A percentile compares a stretch with the other conserved stretches of the same genome.
These are phyloP conservation scores for Philhelius pedissequus DNA, from an alignment of 2,888 invertebrate species.

Conservation along the genomic window DNA sequence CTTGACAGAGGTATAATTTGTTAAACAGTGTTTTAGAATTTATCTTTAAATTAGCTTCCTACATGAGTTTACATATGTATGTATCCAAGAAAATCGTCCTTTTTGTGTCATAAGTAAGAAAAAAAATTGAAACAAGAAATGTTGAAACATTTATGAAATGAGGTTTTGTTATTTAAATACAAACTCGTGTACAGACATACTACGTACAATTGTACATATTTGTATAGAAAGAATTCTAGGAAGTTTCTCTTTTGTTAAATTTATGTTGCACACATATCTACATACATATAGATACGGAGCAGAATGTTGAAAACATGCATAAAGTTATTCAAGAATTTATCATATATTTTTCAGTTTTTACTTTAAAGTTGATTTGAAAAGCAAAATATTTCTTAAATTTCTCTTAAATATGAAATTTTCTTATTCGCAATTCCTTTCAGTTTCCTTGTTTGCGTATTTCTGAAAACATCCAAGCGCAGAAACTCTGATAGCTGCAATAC, in stretches of 20 bases:
- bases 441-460: no score
- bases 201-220: no score
- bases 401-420: no score
- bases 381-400: no score
- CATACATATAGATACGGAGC: no score
- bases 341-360: no score
- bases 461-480: no score
- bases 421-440: no score
- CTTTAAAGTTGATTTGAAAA: no score
- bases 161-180: background rate
- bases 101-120: background rate
- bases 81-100: background rate
- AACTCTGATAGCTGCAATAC: no score
- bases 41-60: constrained; percentile 32
- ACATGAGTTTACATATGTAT: background rate
- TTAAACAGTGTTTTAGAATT: constrained; percentile 1
- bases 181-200: no score
- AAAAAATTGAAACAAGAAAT: background rate
- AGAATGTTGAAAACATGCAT: background rate
- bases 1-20: constrained; percentile 53
- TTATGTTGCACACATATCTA: background rate
- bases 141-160: background rate
- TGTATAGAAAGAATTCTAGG: background rate
- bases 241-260: background rate
- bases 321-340: background rate